Base-by-base conservation (phyloP, 35 echinoderm and acorn worm species). In the Ophioderma brevispina region DNA sequence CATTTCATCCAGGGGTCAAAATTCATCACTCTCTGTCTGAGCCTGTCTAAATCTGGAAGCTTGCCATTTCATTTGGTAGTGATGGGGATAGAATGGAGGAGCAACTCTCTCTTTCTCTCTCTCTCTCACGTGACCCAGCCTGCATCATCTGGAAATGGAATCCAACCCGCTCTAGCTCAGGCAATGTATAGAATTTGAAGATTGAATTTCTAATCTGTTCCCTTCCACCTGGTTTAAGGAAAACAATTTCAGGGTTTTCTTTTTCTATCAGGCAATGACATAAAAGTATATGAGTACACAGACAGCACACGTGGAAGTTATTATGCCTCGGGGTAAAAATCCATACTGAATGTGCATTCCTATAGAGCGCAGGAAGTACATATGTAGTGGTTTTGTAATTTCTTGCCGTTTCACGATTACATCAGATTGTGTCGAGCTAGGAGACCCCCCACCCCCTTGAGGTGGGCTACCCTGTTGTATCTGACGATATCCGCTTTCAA, bases 301-400 rank as follows among this genome's bases (percentile, higher is more conserved):
- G 59, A 70, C 59, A 25, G 23, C 28, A 30, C 59, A 70, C 23
- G 59, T 70, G 59, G 59, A 70, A 70, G 59, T 70, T 70, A 70
- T 70, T 70, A 70, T 70, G 59, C 59, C 59, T 70, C 59, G 59
- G 59, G 59, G 59, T 70, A 70, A 70, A 70, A 70, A 70, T 70
- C 59, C 59, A 70, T 70, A 70, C 59, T 25, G 59, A 30, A 70
- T 70, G 15, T 25, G 59, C 59, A 70, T 70, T 25, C 59, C 59
- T 70, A 70, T 70, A 25, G 59, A 70, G 59, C 1, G 17, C 10
- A 18, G 23, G 28, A 25, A 6, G 59, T 70, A 70, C 59, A 70
- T 25, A 70, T 70, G 59, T 70, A 70, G 28, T 70, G 59, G 59
- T 18, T 30, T 70, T 25, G 3, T 46, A 15, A 70, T 70, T 6